phyloP scores from a whole-genome alignment of 2,888 invertebrate genomes.

The Rhamnusium bicolor region DNA sequence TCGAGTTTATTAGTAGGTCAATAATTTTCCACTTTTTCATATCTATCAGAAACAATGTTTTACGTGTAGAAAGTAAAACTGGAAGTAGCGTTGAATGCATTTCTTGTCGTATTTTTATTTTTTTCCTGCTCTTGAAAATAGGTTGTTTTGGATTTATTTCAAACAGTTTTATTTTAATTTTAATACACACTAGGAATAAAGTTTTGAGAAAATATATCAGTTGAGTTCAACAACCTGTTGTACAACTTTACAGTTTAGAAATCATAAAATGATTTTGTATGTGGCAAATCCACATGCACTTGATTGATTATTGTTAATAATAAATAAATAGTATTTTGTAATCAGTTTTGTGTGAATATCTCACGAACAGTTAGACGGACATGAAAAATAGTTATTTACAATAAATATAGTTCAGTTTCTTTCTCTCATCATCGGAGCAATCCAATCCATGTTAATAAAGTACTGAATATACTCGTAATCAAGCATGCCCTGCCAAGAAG shows the following conservation, averaged over 20 bases:
- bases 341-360: no score
- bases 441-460: no score
- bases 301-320: no score
- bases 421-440: no score
- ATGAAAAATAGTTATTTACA: no score
- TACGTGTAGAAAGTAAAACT: slow-evolving; percentile 1
- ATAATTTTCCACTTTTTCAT: background rate
- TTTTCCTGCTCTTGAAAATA: background rate
- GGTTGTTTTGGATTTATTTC: background rate
- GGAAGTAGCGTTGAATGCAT: background rate
- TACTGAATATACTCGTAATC: no score
- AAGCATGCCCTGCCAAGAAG: no score
- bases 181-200: background rate
- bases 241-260: background rate
- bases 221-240: background rate
- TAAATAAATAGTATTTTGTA: no score
- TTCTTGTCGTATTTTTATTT: background rate
- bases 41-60: slow-evolving; percentile 1
- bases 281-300: no score
- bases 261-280: no score
- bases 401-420: no score
- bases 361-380: no score
- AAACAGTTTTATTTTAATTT: background rate
- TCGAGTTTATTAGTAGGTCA: slow-evolving; percentile 1
- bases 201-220: background rate